Evolutionary conservation across 2,113 vertebrate genomes (phyloP).

Genomic region (Scomber colias): DNA sequence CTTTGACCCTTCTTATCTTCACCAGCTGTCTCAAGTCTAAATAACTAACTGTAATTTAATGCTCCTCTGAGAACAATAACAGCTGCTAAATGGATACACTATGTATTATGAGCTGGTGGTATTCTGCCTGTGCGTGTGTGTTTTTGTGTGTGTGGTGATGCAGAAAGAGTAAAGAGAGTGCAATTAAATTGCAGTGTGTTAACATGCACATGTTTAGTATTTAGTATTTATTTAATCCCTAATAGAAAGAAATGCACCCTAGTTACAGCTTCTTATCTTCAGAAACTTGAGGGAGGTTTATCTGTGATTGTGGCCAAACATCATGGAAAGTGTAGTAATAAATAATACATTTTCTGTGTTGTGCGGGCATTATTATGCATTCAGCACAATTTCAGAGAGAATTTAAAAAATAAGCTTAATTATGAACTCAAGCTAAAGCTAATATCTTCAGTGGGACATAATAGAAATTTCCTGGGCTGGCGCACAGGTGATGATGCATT

Average conservation of each 20-base stretch:
- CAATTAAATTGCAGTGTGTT: not conserved
- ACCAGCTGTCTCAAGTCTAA: conserved; percentile 36
- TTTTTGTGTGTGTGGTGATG: not conserved
- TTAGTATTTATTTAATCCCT: not conserved
- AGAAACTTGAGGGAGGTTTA: not conserved
- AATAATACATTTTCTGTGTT: not conserved
- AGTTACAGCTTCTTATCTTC: not conserved
- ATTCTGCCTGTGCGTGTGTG: conserved; percentile 32
- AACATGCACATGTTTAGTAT: not conserved
- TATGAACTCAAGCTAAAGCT: not conserved
- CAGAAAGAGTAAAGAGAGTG: not conserved
- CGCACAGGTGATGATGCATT: too few species aligned
- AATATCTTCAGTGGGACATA: not conserved
- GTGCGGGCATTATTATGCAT: not conserved
- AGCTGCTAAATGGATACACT: conserved; percentile 46
- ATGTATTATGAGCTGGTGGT: conserved; percentile 30
- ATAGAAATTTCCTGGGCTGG: too few species aligned
- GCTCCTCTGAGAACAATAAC: conserved; percentile 56
- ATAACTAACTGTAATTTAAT: conserved; percentile 55
- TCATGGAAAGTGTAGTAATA: too few species aligned
- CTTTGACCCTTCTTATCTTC: conserved; percentile 40
- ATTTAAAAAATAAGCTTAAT: not conserved
- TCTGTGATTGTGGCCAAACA: not conserved
- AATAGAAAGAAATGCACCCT: not conserved
- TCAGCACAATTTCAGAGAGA: not conserved